A percentile compares a stretch with the other conserved stretches of the same genome.
phyloP scores from a whole-genome alignment of 1,140 invertebrate genomes.

The Drosophila paulistorum region DNA sequence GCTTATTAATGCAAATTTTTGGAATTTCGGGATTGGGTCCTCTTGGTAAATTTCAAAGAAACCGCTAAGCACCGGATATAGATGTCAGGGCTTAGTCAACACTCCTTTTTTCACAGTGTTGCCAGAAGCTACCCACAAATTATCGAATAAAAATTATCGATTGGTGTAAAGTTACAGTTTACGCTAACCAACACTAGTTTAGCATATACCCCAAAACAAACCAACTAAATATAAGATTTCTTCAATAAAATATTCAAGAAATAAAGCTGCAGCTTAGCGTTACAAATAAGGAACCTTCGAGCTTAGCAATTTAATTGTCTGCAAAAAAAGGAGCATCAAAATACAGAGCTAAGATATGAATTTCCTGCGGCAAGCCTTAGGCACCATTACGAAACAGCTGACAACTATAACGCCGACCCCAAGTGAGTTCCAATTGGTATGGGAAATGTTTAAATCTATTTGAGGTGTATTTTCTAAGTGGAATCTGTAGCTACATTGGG shows the following conservation, averaged over 20 bases:
- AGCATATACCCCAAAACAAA: neutral
- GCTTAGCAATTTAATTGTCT: neutral
- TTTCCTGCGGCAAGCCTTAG: conserved; percentile 78
- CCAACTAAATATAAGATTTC: neutral
- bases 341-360: conserved; percentile 55
- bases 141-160: neutral
- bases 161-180: neutral
- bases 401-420: conserved; percentile 64
- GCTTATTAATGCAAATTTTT: too few relatives aligned
- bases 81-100: neutral
- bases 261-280: neutral
- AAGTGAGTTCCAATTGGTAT: conserved; percentile 50
- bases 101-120: neutral
- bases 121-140: neutral
- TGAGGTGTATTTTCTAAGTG: neutral
- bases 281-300: neutral
- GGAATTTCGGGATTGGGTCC: too few relatives aligned
- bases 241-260: neutral
- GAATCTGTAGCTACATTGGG: neutral
- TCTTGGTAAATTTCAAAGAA: too few relatives aligned
- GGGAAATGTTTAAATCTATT: neutral
- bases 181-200: neutral
- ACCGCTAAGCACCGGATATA: too few relatives aligned
- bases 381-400: conserved; percentile 79
- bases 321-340: neutral